A percentile compares a stretch with the other conserved stretches of the same genome.
Evolutionary conservation across 1,140 invertebrate species (phyloP).

Genomic region (Bradysia coprophila): DNA sequence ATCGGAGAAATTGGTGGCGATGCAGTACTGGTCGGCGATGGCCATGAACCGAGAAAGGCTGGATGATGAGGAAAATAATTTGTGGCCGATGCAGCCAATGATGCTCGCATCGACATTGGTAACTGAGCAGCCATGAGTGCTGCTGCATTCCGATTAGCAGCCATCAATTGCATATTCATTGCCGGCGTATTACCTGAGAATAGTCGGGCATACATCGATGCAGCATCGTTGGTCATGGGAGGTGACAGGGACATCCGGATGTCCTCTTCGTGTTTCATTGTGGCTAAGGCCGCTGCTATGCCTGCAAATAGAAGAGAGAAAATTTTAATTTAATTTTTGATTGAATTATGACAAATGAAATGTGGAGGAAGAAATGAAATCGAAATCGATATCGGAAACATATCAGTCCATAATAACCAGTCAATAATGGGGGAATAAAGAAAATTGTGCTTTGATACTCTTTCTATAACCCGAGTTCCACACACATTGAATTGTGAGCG

Average conservation of each 20-base stretch:
- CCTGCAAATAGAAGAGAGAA: conserved; percentile 17
- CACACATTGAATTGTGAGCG: background rate
- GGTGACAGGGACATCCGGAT: conserved; percentile 22
- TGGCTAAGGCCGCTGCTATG: conserved; percentile 23
- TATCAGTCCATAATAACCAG: background rate
- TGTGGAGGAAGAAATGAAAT: background rate
- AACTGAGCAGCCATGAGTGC: conserved; percentile 22
- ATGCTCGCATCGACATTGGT: conserved; percentile 19
- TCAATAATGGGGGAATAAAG: too few relatives aligned
- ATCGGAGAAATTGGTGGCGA: conserved; percentile 15
- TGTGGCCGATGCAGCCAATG: background rate
- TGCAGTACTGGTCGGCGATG: conserved; percentile 14
- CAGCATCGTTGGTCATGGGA: conserved; percentile 10
- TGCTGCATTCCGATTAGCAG: conserved; percentile 29
- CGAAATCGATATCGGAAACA: background rate
- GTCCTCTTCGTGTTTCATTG: conserved; percentile 22
- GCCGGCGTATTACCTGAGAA: conserved; percentile 23
- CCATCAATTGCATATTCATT: conserved; percentile 31
- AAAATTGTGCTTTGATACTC: too few relatives aligned
- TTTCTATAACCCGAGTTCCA: background rate
- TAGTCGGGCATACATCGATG: conserved; percentile 22
- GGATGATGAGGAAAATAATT: conserved; percentile 28
- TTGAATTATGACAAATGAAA: background rate
- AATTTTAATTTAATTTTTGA: background rate
- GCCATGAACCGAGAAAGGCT: conserved; percentile 30